phyloP scores from a whole-genome alignment of 2,113 vertebrate species.

The Anarrhichthys ocellatus region DNA sequence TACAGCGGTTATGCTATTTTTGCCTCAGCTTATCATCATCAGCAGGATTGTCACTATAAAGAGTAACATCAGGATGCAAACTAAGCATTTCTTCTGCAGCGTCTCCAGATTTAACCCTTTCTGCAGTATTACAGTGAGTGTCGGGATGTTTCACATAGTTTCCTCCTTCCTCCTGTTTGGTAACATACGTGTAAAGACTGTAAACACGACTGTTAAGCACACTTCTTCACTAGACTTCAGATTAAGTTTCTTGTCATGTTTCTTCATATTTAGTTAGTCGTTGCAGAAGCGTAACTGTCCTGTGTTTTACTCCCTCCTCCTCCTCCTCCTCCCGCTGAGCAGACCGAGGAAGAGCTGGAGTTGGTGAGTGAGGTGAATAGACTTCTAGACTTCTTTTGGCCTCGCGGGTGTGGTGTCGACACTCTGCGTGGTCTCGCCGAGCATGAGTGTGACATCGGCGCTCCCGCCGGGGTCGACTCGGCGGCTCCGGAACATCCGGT shows the following conservation, averaged over 20 bases:
- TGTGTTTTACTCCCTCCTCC: constrained; percentile 34
- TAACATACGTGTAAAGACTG: no score
- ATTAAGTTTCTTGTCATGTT: neutral
- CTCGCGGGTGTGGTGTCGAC: constrained; percentile 67
- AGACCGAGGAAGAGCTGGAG: constrained; percentile 97
- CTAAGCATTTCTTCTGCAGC: no score
- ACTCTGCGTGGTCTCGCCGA: constrained; percentile 62
- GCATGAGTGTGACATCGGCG: constrained; percentile 62
- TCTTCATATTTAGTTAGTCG: constrained; percentile 31
- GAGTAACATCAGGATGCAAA: no score
- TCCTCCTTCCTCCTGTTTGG: neutral
- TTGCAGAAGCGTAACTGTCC: constrained; percentile 56
- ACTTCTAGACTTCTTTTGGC: constrained; percentile 54
- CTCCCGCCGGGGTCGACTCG: constrained; percentile 22
- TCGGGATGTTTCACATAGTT: neutral
- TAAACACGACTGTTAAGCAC: neutral
- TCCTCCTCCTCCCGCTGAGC: constrained; percentile 65
- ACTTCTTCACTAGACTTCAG: neutral
- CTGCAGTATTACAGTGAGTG: no score
- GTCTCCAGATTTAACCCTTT: no score
- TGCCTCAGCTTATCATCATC: no score
- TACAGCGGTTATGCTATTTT: no score
- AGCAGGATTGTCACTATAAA: no score
- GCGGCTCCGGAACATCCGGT: neutral
- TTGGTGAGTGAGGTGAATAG: constrained; percentile 93